Evolutionary conservation across 2,113 vertebrate genomes (phyloP).

Genomic region (Corynorhinus townsendii): DNA sequence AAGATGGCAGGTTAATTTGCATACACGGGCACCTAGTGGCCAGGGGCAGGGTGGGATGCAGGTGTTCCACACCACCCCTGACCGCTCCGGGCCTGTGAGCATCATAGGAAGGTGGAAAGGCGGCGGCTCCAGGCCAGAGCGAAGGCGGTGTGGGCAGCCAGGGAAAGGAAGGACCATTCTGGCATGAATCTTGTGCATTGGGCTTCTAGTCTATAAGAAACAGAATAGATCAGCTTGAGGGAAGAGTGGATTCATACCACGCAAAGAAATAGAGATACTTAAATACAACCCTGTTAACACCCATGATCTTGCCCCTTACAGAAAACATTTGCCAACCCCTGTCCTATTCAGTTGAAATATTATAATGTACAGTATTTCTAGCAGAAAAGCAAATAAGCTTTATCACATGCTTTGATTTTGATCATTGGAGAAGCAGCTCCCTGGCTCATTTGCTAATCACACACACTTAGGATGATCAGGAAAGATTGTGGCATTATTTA

Average conservation of each 20-base stretch:
- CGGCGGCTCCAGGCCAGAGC: too few species aligned
- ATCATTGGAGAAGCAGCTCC: not conserved
- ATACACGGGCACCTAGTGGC: too few species aligned
- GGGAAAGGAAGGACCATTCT: too few species aligned
- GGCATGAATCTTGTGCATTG: too few species aligned
- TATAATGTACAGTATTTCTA: not conserved
- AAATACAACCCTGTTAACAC: not conserved
- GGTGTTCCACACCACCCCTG: too few species aligned
- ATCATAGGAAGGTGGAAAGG: too few species aligned
- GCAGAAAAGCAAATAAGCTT: slow-evolving; percentile 1
- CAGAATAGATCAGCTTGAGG: not conserved
- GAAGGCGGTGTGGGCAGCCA: too few species aligned
- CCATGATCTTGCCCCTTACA: not conserved
- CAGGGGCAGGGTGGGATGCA: too few species aligned
- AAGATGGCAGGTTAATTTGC: too few species aligned
- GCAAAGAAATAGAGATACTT: not conserved
- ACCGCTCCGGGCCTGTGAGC: too few species aligned
- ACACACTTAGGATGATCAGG: not conserved
- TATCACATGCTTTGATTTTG: not conserved
- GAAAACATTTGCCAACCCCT: not conserved
- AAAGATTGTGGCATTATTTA: not conserved
- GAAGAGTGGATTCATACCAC: not conserved
- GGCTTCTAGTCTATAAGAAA: not conserved
- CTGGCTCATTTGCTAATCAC: not conserved
- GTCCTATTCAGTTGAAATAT: not conserved